Evolutionary conservation across 2,888 invertebrate species (phyloP).

Genomic region (Bruchidius siliquastri): DNA sequence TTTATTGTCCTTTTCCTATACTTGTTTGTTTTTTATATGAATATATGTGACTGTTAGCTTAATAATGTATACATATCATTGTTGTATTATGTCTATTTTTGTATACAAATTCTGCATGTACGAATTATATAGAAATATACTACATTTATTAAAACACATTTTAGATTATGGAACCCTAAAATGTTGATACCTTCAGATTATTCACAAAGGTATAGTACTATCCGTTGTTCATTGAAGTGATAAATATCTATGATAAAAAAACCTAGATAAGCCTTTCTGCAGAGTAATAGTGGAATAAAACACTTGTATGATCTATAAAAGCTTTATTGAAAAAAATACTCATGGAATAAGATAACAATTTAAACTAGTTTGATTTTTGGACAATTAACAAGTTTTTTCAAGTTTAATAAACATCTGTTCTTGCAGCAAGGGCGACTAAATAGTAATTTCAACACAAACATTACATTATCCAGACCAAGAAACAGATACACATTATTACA

Average conservation of each 20-base stretch:
- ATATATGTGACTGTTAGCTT: constrained; percentile 15
- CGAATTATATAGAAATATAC: constrained; percentile 13
- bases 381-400: background rate
- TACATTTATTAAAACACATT: background rate
- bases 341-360: background rate
- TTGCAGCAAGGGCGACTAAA: too few species aligned
- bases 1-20: background rate
- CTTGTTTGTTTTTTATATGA: background rate
- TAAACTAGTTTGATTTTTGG: background rate
- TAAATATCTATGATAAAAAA: too few species aligned
- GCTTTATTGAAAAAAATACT: background rate
- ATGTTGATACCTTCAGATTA: too few species aligned
- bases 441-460: too few species aligned
- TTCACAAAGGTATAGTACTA: too few species aligned
- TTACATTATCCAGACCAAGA: too few species aligned
- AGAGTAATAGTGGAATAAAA: background rate
- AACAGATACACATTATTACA: too few species aligned
- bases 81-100: constrained; percentile 26
- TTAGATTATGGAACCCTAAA: too few species aligned
- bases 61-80: constrained; percentile 26
- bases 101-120: constrained; percentile 19
- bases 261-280: too few species aligned
- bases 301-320: background rate
- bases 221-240: too few species aligned
- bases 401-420: background rate